Base-by-base conservation (phyloP, 1,140 invertebrate species). In the Aphaenogaster floridana region DNA sequence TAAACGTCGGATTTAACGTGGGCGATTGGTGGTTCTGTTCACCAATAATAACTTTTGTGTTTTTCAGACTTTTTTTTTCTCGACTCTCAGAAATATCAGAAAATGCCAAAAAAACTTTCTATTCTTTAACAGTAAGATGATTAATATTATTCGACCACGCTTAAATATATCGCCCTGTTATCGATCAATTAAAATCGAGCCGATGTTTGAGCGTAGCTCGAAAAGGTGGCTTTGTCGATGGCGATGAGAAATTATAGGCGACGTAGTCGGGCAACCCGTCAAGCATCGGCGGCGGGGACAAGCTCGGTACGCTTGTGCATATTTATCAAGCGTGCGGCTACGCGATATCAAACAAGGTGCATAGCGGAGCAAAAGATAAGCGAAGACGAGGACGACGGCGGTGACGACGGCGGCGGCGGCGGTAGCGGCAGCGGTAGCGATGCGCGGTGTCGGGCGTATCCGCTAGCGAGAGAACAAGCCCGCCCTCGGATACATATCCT, bases 401-500 rank as follows among this genome's bases (percentile, higher is more conserved):
- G 3, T 9, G 59, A 34, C 28, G 57, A 21, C 2, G 42, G 7
- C 59, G 59, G 42, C 5, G 42, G 11, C 11, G 54, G 15, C 39
- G 48, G n/a, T 8, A 15, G 15, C 15, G 54, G 36, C 3, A 28
- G 5, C 15, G 34, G 34, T 11, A 34, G 39, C 17, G 59, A 34
- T 64, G 48, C 42, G 54, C 69, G 69, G 69, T 84, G 80, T 84
- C 54, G 80, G 80, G 80, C 69, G 80, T 84, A 84, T 84, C 80
- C 80, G n/a, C 54, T 54, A 84, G 69, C 69, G 48, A 76, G 80
- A 63, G 80, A 84, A 84, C 80, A 84, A 84, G 69, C 69, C 80
- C 80, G 80, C 69, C 80, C 80, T 76, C 69, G 80, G 80, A 84
- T 84, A 84, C 69, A 76, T 84, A 84, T 84, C 80, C 80, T 59